Evolutionary conservation across 1,140 invertebrate genomes (phyloP), one percentile per base, ranked within the genome.

Genomic region (Acromyrmex heyeri): DNA sequence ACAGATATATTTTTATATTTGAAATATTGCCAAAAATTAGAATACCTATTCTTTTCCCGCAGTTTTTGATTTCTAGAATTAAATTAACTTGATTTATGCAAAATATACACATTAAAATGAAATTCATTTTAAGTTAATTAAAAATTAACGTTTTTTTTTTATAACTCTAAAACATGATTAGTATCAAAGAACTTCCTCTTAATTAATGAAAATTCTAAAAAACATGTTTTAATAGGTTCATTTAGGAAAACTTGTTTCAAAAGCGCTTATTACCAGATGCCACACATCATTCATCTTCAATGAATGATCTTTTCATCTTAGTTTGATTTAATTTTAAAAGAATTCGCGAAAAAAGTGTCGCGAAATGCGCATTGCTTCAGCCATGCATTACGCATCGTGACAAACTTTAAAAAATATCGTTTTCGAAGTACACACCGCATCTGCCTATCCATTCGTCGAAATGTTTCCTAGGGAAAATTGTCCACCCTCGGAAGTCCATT

Each of bases 301-400:
- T 30, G 24, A 73, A 14, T 34, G 12, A 73, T 82, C 8, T 38
- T 73, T 27, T 44, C 18, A 7, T 12, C 8, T 48, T 21, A 61
- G n/a, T 83, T 75, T 10, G 2, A 50, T 16, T 48, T 50, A 61
- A 50, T 50, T 73, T 44, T 10, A 61, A 75, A 34, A 38, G 6
- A 27, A 44, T 0, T 57, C 4, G 12, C 48, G 59, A 30, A n/a
- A 85, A n/a, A 85, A 86, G 18, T 64, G 64, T 73, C 57, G 21
- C 70, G 50, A 50, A 87, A 91, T 55, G 75, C 82, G 76, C 86
- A 87, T 62, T 91, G 87, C 88, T 82, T 61, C 91, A 92, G 91
- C 88, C 90, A 92, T 86, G 88, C 82, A 87, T 57, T 82, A 86
- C 72, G 88, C 65, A 77, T 85, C 86, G 53, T 16, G 44, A 86